phyloP scores from a whole-genome alignment of 2,888 invertebrate species.

The Parnassius orleans region DNA sequence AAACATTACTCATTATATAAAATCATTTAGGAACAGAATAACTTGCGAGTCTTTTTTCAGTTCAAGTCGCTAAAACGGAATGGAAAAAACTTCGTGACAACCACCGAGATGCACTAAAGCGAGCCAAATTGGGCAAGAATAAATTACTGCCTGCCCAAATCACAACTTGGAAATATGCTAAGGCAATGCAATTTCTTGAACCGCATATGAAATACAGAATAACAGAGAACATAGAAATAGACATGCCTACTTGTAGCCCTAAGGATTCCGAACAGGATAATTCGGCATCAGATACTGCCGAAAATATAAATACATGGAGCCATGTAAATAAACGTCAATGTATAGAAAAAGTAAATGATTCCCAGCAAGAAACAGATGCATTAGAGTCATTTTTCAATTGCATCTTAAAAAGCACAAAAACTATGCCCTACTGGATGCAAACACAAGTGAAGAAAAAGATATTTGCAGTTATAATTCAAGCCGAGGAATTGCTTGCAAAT shows the following conservation, averaged over 20 bases:
- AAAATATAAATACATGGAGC: conserved; percentile 33
- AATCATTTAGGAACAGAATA: background rate
- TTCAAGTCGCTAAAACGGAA: conserved; percentile 64
- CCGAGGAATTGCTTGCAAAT: conserved; percentile 59
- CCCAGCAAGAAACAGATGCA: conserved; percentile 48
- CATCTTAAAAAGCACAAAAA: conserved; percentile 61
- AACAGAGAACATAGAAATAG: conserved; percentile 68
- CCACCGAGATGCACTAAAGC: conserved; percentile 67
- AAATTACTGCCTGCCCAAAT: conserved; percentile 70
- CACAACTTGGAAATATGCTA: conserved; percentile 74
- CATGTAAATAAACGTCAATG: conserved; percentile 45
- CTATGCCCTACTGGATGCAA: conserved; percentile 72
- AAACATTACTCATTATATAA: too few species aligned
- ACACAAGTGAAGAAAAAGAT: conserved; percentile 74
- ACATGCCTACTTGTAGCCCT: conserved; percentile 34
- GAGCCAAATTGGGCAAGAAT: conserved; percentile 70
- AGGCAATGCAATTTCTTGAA: conserved; percentile 71
- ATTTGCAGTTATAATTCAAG: conserved; percentile 68
- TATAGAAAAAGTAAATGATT: conserved; percentile 31
- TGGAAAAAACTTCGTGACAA: conserved; percentile 73
- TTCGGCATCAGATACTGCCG: conserved; percentile 47
- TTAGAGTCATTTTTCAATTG: conserved; percentile 68
- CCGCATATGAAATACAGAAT: conserved; percentile 74
- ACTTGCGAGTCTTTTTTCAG: conserved; percentile 43
- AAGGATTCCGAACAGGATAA: conserved; percentile 55